phyloP scores from a whole-genome alignment of 2,888 invertebrate species.

The Ceriagrion tenellum region DNA sequence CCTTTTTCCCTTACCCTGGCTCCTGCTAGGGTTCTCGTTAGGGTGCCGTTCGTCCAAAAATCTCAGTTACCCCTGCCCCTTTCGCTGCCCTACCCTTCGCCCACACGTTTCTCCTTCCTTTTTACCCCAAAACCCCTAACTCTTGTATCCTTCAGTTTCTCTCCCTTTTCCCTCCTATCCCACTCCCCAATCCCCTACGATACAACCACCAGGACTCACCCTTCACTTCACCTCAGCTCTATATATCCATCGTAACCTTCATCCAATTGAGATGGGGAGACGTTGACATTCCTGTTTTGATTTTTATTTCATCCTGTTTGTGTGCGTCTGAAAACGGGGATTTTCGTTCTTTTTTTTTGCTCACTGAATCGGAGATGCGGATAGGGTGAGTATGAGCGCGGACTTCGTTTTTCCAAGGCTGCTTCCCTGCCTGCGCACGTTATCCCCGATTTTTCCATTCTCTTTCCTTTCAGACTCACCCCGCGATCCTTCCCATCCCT shows the following conservation, averaged over 20 bases:
- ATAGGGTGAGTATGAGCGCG: conserved; percentile 9
- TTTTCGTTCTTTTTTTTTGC: not conserved
- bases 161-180: not conserved
- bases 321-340: not conserved
- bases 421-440: not conserved
- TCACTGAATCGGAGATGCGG: conserved; percentile 51
- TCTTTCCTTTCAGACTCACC: conserved; percentile 4
- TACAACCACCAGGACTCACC: not conserved
- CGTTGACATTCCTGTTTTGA: conserved; percentile 35
- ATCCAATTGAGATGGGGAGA: conserved; percentile 43
- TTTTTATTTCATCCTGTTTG: not conserved
- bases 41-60: conserved; percentile 54
- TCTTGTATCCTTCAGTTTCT: not conserved
- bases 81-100: not conserved
- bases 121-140: not conserved
- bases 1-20: not conserved
- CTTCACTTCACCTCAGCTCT: conserved; percentile 30
- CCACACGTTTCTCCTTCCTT: not conserved
- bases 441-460: not conserved
- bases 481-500: not conserved
- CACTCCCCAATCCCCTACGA: not conserved
- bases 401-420: conserved; percentile 47
- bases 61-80: not conserved
- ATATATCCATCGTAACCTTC: conserved; percentile 55
- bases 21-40: conserved; percentile 45